phyloP scores from a whole-genome alignment of 2,888 invertebrate species.

The Dysmachus trigonus region DNA sequence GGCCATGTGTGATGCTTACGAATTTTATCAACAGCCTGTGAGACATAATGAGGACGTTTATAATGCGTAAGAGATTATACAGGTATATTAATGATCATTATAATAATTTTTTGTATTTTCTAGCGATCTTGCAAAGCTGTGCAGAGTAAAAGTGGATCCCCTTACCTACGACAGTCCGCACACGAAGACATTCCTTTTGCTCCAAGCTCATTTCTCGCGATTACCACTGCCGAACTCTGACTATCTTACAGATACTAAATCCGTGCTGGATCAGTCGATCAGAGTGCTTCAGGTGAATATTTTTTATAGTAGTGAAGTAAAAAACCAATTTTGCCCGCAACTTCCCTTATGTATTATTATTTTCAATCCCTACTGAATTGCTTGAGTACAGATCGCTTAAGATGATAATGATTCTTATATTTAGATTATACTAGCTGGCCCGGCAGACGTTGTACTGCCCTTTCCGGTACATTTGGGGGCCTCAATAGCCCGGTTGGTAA shows the following conservation, averaged over 20 bases:
- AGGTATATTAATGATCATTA: background rate
- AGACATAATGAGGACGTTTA: slow-evolving; percentile 96
- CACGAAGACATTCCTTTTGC: slow-evolving; percentile 90
- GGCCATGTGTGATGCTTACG: slow-evolving; percentile 84
- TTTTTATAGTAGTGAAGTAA: background rate
- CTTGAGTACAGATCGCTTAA: too few species aligned
- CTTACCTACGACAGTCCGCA: slow-evolving; percentile 88
- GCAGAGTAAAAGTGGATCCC: slow-evolving; percentile 77
- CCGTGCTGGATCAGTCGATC: slow-evolving; percentile 94
- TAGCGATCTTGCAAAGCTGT: slow-evolving; percentile 82
- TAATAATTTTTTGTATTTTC: background rate
- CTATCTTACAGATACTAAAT: slow-evolving; percentile 95
- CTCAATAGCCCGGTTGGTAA: too few species aligned
- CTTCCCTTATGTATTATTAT: too few species aligned
- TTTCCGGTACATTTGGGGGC: too few species aligned
- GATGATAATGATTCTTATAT: too few species aligned
- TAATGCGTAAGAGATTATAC: slow-evolving; percentile 75
- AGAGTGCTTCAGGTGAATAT: slow-evolving; percentile 86
- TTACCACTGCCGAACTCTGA: slow-evolving; percentile 87
- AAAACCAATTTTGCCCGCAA: too few species aligned
- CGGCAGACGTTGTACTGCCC: too few species aligned
- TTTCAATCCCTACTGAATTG: too few species aligned
- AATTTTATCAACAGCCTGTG: slow-evolving; percentile 93
- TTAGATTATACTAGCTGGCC: too few species aligned
- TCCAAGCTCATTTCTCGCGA: slow-evolving; percentile 94